phyloP scores from a whole-genome alignment of 2,797 vertebrate genomes.

The Paramormyrops hopkinsi region DNA sequence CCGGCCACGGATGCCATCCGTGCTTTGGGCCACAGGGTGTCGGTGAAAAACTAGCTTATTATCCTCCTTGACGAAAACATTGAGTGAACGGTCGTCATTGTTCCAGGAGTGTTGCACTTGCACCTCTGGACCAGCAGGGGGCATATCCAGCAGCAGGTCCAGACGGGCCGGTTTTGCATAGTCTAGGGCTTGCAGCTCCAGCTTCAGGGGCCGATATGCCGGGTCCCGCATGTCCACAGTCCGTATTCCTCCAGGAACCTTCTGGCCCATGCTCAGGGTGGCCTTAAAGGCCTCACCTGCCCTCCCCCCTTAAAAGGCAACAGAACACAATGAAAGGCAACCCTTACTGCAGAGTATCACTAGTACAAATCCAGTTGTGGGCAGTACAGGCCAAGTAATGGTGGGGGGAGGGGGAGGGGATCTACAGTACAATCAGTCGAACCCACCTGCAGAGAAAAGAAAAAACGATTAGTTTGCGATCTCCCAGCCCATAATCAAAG shows the following conservation, averaged over 20 bases:
- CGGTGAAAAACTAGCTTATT: constrained; percentile 94
- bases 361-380: not conserved
- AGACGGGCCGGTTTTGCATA: constrained; percentile 87
- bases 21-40: constrained; percentile 97
- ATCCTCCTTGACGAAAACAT: constrained; percentile 96
- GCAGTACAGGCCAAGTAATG: not conserved
- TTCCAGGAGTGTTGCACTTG: constrained; percentile 94
- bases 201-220: constrained; percentile 81
- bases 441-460: constrained; percentile 51
- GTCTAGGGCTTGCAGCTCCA: constrained; percentile 85
- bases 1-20: constrained; percentile 85
- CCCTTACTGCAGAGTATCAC: constrained; percentile 15
- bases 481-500: not conserved
- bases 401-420: not conserved
- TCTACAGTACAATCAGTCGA: constrained; percentile 27
- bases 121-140: constrained; percentile 64
- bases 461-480: constrained; percentile 30
- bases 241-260: constrained; percentile 96
- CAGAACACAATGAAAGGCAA: constrained; percentile 33
- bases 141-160: constrained; percentile 94
- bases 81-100: constrained; percentile 89
- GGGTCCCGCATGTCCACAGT: constrained; percentile 97
- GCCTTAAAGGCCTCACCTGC: constrained; percentile 38
- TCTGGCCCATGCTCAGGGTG: constrained; percentile 84
- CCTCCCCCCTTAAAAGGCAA: constrained; percentile 25